Evolutionary conservation across 37 sponge, comb jelly and placozoan species (phyloP).

Genomic region (Diacarnus erythraeanus): DNA sequence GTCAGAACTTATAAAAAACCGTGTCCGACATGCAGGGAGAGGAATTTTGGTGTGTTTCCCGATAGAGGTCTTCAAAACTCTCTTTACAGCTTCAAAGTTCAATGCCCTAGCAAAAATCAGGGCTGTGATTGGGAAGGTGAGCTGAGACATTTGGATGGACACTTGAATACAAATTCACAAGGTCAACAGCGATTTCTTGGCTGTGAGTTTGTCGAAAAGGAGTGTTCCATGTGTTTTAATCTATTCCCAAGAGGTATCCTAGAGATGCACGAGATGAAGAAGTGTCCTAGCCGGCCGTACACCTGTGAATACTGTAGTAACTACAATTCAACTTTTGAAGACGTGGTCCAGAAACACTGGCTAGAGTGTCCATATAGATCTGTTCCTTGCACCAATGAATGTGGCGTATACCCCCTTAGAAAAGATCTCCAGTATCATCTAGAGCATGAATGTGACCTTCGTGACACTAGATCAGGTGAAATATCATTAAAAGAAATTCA

Average conservation of each 20-base stretch:
- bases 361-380: conserved; percentile 6
- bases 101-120: not conserved
- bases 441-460: not conserved
- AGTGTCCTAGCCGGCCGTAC: conserved; percentile 22
- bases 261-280: not conserved
- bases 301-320: conserved; percentile 34
- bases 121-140: conserved; percentile 26
- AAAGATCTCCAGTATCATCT: conserved; percentile 5
- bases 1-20: not conserved
- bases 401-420: conserved; percentile 8
- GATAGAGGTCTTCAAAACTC: not conserved
- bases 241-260: not conserved
- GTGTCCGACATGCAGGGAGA: conserved; percentile 8
- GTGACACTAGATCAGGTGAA: not conserved
- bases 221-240: not conserved
- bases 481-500: not conserved
- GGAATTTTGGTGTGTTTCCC: conserved; percentile 3
- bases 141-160: conserved; percentile 7
- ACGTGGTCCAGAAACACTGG: conserved; percentile 33
- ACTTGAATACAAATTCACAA: not conserved
- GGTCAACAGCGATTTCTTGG: not conserved
- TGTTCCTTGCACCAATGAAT: conserved; percentile 20
- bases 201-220: not conserved
- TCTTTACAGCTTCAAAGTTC: not conserved
- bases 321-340: conserved; percentile 11